These are phyloP conservation scores for Apodemus agrarius DNA, from an alignment of 2,797 vertebrate species.

Conservation along the genomic window DNA sequence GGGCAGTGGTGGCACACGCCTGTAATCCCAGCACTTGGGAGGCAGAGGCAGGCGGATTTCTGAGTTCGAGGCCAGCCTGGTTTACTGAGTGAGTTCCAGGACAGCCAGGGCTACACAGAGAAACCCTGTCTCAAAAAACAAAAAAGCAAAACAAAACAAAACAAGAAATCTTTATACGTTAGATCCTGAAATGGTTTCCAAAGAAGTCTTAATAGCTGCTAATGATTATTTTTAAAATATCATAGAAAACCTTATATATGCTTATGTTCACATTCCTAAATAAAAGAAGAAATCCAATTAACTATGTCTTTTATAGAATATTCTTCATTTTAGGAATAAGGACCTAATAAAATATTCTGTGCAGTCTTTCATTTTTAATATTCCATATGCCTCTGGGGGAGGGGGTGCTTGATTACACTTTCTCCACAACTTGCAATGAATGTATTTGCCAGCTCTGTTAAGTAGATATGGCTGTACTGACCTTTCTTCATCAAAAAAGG, in stretches of 20 bases:
- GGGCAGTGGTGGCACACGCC: no score
- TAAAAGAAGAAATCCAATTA: constrained; percentile 74
- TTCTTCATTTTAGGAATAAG: constrained; percentile 66
- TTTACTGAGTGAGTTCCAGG: no score
- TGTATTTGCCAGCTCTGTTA: constrained; percentile 24
- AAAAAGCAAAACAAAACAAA: no score
- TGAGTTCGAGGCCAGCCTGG: no score
- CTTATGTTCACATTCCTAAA: constrained; percentile 51
- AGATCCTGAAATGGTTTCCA: constrained; percentile 48
- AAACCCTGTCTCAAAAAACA: no score
- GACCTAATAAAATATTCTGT: constrained; percentile 64
- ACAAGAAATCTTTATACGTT: constrained; percentile 23
- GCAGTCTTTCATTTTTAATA: constrained; percentile 65
- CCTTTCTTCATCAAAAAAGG: constrained; percentile 42
- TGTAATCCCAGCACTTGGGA: no score
- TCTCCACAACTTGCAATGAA: constrained; percentile 50
- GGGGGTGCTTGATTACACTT: constrained; percentile 61
- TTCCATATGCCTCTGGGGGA: constrained; percentile 50
- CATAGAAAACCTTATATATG: constrained; percentile 42
- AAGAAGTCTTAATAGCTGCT: constrained; percentile 53
- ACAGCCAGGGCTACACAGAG: no score
- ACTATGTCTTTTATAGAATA: constrained; percentile 63
- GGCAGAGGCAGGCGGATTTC: no score
- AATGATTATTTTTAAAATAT: constrained; percentile 64
- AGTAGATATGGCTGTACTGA: background rate